phyloP scores from a whole-genome alignment of 1,140 invertebrate species.

The Halesus radiatus region DNA sequence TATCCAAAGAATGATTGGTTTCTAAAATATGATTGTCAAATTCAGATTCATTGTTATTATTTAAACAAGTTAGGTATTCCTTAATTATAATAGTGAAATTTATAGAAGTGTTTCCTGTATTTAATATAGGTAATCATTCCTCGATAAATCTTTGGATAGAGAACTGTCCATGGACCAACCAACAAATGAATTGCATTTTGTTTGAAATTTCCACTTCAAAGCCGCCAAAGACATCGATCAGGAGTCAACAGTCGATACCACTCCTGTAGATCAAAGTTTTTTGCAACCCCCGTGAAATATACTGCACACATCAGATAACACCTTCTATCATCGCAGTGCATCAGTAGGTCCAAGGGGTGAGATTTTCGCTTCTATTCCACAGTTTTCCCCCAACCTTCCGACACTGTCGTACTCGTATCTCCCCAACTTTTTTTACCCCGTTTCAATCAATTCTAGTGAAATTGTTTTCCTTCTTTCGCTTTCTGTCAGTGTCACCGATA shows the following conservation, averaged over 20 bases:
- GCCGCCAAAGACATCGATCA: background rate
- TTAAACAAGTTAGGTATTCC: no score
- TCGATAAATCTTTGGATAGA: no score
- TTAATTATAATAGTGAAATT: no score
- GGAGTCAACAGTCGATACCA: background rate
- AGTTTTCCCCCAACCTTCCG: slow-evolving; percentile 28
- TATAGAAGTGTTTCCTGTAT: no score
- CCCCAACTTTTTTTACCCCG: slow-evolving; percentile 41
- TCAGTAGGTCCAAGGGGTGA: slow-evolving; percentile 35
- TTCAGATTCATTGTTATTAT: no score
- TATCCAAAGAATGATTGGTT: no score
- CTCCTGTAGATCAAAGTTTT: background rate
- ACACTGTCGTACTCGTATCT: slow-evolving; percentile 35
- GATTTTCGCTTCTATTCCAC: slow-evolving; percentile 16
- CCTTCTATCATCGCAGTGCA: slow-evolving; percentile 35
- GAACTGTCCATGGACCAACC: no score
- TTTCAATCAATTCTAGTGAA: slow-evolving; percentile 49
- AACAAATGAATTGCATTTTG: background rate
- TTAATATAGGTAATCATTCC: no score
- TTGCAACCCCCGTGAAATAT: background rate
- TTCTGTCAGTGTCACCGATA: slow-evolving; percentile 56
- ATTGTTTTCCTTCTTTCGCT: slow-evolving; percentile 44
- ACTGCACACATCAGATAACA: background rate
- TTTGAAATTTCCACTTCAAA: background rate
- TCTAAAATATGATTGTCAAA: no score